Conservation (phyloP, 2,797 vertebrate species). For the Myotis findleyi region DNA sequence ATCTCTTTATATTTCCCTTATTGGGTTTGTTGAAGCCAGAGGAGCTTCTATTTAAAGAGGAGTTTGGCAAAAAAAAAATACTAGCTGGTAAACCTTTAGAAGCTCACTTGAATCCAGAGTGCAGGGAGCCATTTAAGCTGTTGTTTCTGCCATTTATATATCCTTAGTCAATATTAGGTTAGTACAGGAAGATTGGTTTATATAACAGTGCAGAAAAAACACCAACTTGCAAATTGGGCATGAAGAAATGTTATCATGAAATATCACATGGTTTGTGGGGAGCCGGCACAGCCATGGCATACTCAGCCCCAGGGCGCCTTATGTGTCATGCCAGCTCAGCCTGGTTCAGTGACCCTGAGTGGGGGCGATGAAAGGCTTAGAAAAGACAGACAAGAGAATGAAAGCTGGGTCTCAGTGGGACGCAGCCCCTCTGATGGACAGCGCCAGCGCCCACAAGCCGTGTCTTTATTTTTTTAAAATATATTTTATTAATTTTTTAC, state of each 20-base stretch:
- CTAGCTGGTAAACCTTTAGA: conserved; percentile 12
- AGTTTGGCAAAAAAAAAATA: conserved; percentile 2
- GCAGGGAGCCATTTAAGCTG: neutral
- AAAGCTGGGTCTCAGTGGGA: too few species aligned
- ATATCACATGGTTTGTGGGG: too few species aligned
- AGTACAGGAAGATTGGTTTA: neutral
- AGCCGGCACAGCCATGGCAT: too few species aligned
- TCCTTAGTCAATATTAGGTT: neutral
- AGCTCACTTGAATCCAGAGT: neutral
- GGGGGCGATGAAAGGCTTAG: too few species aligned
- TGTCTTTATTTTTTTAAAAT: too few species aligned
- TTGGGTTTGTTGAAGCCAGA: neutral
- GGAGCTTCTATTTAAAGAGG: conserved; percentile 6
- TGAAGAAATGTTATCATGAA: neutral
- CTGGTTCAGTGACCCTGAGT: too few species aligned
- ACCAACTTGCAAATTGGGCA: neutral
- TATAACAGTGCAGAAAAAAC: neutral
- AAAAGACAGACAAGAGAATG: too few species aligned
- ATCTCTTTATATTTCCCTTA: neutral
- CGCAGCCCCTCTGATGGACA: too few species aligned
- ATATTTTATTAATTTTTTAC: too few species aligned
- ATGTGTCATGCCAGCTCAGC: too few species aligned
- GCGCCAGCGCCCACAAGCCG: too few species aligned
- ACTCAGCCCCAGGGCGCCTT: too few species aligned
- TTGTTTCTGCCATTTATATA: neutral